Evolutionary conservation across 2,888 invertebrate genomes (phyloP), one percentile per base, ranked within the genome.

Genomic region (Parelbella ahira): DNA sequence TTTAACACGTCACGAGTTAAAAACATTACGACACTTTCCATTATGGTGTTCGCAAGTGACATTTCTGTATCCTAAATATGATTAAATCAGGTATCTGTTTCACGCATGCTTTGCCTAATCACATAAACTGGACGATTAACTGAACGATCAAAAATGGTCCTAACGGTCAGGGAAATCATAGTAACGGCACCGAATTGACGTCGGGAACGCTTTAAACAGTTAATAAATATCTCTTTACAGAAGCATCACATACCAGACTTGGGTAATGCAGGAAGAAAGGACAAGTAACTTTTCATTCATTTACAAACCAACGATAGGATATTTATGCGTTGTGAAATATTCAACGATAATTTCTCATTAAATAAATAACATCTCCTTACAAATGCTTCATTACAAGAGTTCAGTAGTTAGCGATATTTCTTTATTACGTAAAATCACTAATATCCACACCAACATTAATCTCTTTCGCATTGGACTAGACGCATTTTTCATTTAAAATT

Each of bases 381-480:
- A 44, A 13, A 30, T n/a, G 30, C 18, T 11, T 19, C 19, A 25
- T 12, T n/a, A n/a, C n/a, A n/a, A n/a, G n/a, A n/a, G n/a, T n/a
- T n/a, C n/a, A n/a, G n/a, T n/a, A n/a, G n/a, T n/a, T n/a, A n/a
- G n/a, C n/a, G n/a, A n/a, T n/a, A n/a, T n/a, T n/a, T n/a, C n/a
- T n/a, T n/a, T n/a, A 62, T 61, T 64, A 69, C 52, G 57, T 68
- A 63, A 65, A 68, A 70, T 68, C 68, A 81, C 82, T 15, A 79
- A 76, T 81, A 67, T 68, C 68, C 74, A 75, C 73, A 15, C 15
- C 2, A 69, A 71, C 77, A 71, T 77, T 82, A 86, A 84, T 84
- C 82, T 84, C 84, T 78, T 83, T 84, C 70, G 75, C 72, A 80
- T 79, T 83, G 83, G 87, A 87, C 87, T 87, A 87, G 87, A 86